These are phyloP conservation scores for Magallana gigas DNA, from an alignment of 1,140 invertebrate species.

Conservation along the genomic window DNA sequence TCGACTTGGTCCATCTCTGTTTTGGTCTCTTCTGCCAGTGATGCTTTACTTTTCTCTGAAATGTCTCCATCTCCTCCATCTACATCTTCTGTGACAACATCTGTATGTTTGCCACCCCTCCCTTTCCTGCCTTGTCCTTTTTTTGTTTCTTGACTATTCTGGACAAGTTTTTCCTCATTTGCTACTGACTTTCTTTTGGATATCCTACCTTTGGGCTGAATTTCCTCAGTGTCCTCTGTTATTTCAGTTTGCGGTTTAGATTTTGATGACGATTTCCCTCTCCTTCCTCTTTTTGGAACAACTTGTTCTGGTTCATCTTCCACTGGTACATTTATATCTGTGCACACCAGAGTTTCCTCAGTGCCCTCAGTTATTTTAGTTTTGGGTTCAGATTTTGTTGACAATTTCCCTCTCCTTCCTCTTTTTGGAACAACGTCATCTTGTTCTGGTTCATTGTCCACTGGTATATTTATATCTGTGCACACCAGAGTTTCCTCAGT, in stretches of 20 bases:
- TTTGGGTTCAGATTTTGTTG: not conserved
- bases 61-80: not conserved
- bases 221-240: not conserved
- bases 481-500: not conserved
- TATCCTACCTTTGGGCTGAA: conserved; percentile 3
- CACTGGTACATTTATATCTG: too few species aligned
- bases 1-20: not conserved
- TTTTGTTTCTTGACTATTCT: not conserved
- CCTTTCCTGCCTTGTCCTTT: not conserved
- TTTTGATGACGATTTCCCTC: not conserved
- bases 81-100: not conserved
- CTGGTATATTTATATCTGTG: too few species aligned
- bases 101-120: not conserved
- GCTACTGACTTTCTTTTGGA: not conserved
- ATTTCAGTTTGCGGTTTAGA: not conserved
- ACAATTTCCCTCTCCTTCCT: not conserved
- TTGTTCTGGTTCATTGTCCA: too few species aligned
- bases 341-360: not conserved
- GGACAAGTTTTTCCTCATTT: not conserved
- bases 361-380: too few species aligned
- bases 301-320: too few species aligned
- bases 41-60: not conserved
- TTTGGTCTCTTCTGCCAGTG: not conserved
- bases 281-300: too few species aligned
- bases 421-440: too few species aligned